These are phyloP conservation scores for Abramis brama DNA, from an alignment of 2,113 vertebrate species.

Conservation along the genomic window DNA sequence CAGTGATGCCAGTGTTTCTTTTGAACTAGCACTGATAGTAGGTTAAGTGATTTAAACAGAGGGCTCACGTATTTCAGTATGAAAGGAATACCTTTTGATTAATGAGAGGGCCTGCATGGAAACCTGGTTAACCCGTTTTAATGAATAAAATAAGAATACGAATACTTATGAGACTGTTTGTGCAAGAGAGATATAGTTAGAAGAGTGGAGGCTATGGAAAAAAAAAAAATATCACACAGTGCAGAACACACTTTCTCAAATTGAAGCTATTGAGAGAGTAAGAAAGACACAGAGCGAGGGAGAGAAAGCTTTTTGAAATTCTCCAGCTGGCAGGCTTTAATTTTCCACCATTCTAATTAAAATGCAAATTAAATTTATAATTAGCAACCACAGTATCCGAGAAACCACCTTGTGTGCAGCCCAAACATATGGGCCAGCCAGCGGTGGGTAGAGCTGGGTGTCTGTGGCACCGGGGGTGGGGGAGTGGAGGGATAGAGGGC, in stretches of 20 bases:
- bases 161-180: slow-evolving; percentile 66
- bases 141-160: slow-evolving; percentile 52
- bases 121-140: slow-evolving; percentile 60
- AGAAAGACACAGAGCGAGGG: slow-evolving; percentile 60
- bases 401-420: slow-evolving; percentile 92
- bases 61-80: slow-evolving; percentile 48
- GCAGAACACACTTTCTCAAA: slow-evolving; percentile 85
- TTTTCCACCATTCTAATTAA: slow-evolving; percentile 99
- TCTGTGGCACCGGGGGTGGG: slow-evolving; percentile 67
- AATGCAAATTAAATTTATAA: slow-evolving; percentile 99
- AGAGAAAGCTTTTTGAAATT: slow-evolving; percentile 92
- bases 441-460: slow-evolving; percentile 75
- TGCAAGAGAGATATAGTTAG: slow-evolving; percentile 80
- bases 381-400: slow-evolving; percentile 99
- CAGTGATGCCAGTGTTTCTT: slow-evolving; percentile 28
- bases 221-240: slow-evolving; percentile 80
- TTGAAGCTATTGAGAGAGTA: slow-evolving; percentile 54
- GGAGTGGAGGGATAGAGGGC: slow-evolving; percentile 60
- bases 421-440: slow-evolving; percentile 95
- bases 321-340: slow-evolving; percentile 99
- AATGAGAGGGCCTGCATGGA: slow-evolving; percentile 52
- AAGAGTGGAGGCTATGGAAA: slow-evolving; percentile 70
- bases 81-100: slow-evolving; percentile 61
- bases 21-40: slow-evolving; percentile 43
- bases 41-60: slow-evolving; percentile 54